A percentile compares a stretch with the other conserved stretches of the same genome.
Evolutionary conservation across 2,113 vertebrate species (phyloP).

Genomic region (Aptenodytes patagonicus): DNA sequence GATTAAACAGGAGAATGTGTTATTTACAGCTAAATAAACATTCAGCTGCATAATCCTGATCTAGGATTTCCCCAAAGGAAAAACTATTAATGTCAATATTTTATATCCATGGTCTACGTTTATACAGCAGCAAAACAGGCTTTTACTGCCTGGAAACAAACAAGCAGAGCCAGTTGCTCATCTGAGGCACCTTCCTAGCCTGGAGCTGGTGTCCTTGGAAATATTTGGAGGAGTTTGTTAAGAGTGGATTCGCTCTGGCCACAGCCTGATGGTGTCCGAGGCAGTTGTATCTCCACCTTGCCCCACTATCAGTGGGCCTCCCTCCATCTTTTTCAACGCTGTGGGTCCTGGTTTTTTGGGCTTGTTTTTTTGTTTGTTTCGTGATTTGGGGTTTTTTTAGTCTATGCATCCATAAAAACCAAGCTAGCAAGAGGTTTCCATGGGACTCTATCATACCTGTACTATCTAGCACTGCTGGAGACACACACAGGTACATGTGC

Average conservation of each 20-base stretch:
- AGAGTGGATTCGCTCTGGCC: not conserved
- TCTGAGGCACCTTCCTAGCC: not conserved
- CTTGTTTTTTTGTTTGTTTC: no score
- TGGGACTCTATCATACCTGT: not conserved
- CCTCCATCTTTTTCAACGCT: not conserved
- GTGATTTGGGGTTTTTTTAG: not conserved
- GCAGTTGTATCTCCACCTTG: accelerated
- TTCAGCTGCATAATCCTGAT: slow-evolving; percentile 26
- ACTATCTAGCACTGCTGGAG: accelerated
- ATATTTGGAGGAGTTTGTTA: not conserved
- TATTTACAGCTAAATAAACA: slow-evolving; percentile 73
- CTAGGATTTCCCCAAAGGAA: slow-evolving; percentile 22
- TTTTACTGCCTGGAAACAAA: not conserved
- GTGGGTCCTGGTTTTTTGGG: not conserved
- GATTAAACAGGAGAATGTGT: slow-evolving; percentile 68
- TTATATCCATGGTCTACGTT: not conserved
- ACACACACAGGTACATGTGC: accelerated
- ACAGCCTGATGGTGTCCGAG: not conserved
- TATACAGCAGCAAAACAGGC: not conserved
- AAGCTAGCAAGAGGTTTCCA: not conserved
- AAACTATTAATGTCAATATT: not conserved
- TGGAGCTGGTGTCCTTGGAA: not conserved
- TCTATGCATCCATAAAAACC: accelerated
- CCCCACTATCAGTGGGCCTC: accelerated
- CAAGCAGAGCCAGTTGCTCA: not conserved